Evolutionary conservation across 1,140 invertebrate genomes (phyloP).

Genomic region (Drosophila saltans): DNA sequence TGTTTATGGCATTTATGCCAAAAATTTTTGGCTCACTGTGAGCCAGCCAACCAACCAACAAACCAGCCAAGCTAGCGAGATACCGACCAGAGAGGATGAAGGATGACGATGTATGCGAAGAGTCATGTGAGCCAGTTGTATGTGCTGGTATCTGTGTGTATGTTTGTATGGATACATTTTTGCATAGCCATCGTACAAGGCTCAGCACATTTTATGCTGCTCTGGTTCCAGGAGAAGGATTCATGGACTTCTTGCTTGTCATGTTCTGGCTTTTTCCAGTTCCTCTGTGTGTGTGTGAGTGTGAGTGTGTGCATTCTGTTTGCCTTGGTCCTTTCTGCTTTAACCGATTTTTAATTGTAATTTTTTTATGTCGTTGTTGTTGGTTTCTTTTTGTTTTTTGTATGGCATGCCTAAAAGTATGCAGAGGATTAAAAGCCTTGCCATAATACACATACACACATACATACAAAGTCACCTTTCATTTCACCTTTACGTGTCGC

Average conservation of each 20-base stretch:
- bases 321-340: slow-evolving; percentile 24
- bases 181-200: slow-evolving; percentile 51
- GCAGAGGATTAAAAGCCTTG: slow-evolving; percentile 9
- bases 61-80: not conserved
- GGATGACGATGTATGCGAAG: slow-evolving; percentile 62
- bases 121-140: slow-evolving; percentile 12
- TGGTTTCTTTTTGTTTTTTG: slow-evolving; percentile 7
- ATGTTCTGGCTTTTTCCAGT: not conserved
- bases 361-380: slow-evolving; percentile 41
- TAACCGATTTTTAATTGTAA: slow-evolving; percentile 59
- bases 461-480: not conserved
- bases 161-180: slow-evolving; percentile 44
- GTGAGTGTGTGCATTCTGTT: slow-evolving; percentile 15
- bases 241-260: slow-evolving; percentile 39
- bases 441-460: slow-evolving; percentile 4
- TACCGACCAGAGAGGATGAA: slow-evolving; percentile 53
- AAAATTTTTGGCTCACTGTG: slow-evolving; percentile 70
- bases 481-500: slow-evolving; percentile 10
- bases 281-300: slow-evolving; percentile 1
- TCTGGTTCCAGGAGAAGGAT: not conserved
- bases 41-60: not conserved
- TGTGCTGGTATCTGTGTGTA: slow-evolving; percentile 11
- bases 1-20: slow-evolving; percentile 82
- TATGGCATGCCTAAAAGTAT: slow-evolving; percentile 11
- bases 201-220: slow-evolving; percentile 21